Conservation (phyloP, 2,113 vertebrate genomes). For the Corvus cornix region DNA sequence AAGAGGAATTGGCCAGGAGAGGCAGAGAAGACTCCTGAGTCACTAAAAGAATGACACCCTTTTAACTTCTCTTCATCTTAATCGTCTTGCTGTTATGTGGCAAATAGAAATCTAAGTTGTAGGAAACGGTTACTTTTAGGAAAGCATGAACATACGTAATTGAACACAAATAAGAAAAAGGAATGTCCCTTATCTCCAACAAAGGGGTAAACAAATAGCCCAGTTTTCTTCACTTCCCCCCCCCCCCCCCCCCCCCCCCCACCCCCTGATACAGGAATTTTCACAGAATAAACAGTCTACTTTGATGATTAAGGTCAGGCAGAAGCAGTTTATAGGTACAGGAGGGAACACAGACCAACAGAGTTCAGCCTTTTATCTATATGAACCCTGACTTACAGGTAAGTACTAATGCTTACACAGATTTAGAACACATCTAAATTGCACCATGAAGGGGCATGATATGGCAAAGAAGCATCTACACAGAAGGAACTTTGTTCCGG, state of each 20-base stretch:
- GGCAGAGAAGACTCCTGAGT: not conserved
- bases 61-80: not conserved
- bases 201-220: not conserved
- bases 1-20: not conserved
- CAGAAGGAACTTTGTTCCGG: not conserved
- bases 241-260: too few relatives aligned
- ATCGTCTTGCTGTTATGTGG: not conserved
- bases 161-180: not conserved
- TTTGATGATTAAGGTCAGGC: not conserved
- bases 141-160: not conserved
- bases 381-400: not conserved
- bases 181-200: not conserved
- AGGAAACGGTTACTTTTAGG: not conserved
- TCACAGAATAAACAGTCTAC: not conserved
- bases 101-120: not conserved
- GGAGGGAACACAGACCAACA: not conserved
- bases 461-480: not conserved
- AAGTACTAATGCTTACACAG: not conserved
- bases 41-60: not conserved
- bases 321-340: not conserved
- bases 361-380: not conserved
- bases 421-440: not conserved
- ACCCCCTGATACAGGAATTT: not conserved
- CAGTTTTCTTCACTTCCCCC: not conserved
- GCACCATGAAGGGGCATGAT: not conserved